Percentiles rank a stretch among this genome's conserved stretches.
Evolutionary conservation across 2,888 invertebrate genomes (phyloP).

Genomic region (Imbricaverruca yamaguchii): DNA sequence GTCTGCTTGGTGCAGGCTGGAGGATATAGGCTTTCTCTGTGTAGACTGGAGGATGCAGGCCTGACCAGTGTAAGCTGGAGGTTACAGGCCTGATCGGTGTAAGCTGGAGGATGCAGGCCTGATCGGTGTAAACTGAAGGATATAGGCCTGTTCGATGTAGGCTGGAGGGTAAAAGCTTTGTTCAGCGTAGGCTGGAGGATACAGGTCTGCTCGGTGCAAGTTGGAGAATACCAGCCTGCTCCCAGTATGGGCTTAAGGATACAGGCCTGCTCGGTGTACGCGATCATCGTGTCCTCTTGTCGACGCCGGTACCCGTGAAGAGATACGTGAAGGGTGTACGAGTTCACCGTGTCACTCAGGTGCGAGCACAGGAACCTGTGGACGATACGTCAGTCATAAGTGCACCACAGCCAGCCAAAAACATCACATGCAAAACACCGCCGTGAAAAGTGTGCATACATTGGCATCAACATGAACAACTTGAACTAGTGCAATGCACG

Average conservation of each 20-base stretch:
- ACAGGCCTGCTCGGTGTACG: conserved; percentile 94
- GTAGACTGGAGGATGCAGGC: conserved; percentile 89
- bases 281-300: conserved; percentile 55
- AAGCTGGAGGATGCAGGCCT: conserved; percentile 47
- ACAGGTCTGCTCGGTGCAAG: conserved; percentile 94
- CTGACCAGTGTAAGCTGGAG: conserved; percentile 85
- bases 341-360: conserved; percentile 70
- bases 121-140: conserved; percentile 52
- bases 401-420: too few relatives aligned
- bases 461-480: too few relatives aligned
- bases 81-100: conserved; percentile 95
- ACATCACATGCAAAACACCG: too few relatives aligned
- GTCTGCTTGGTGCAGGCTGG: conserved; percentile 85
- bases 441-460: too few relatives aligned
- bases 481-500: too few relatives aligned
- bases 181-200: conserved; percentile 87
- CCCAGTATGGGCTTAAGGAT: conserved; percentile 90
- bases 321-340: conserved; percentile 84
- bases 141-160: conserved; percentile 65
- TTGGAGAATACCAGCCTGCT: conserved; percentile 90
- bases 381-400: too few relatives aligned
- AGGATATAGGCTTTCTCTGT: conserved; percentile 95
- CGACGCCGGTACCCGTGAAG: conserved; percentile 76
- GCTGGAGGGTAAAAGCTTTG: conserved; percentile 85
- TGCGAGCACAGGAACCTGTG: conserved; percentile 55